Evolutionary conservation across 2,888 invertebrate genomes (phyloP).

Genomic region (Polylopha cassiicola): DNA sequence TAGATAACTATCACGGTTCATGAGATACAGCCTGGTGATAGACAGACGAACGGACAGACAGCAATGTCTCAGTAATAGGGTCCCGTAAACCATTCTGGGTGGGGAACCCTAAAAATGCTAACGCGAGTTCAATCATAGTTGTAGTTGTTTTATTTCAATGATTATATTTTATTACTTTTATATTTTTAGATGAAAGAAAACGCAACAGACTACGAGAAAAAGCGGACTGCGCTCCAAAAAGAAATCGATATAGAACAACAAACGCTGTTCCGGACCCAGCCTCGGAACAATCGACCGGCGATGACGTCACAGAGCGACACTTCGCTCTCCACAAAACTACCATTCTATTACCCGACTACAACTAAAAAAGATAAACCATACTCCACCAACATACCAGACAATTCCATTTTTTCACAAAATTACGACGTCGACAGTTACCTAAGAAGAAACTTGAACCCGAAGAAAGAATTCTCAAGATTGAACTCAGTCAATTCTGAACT

Average conservation of each 20-base stretch:
- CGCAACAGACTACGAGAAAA: conserved; percentile 63
- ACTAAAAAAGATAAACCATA: conserved; percentile 43
- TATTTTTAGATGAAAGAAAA: conserved; percentile 68
- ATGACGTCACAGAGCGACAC: conserved; percentile 42
- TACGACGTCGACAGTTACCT: conserved; percentile 65
- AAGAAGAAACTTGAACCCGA: conserved; percentile 56
- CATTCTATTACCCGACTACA: conserved; percentile 53
- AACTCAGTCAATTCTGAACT: conserved; percentile 20
- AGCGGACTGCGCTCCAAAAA: conserved; percentile 65
- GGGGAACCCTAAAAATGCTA: too few species aligned
- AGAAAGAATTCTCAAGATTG: conserved; percentile 35
- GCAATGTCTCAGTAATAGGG: too few species aligned
- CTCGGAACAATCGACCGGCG: conserved; percentile 22
- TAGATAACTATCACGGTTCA: too few species aligned
- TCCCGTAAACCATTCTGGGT: too few species aligned
- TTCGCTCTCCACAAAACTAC: conserved; percentile 49
- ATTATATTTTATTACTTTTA: too few species aligned
- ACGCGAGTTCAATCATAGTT: too few species aligned
- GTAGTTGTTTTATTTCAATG: too few species aligned
- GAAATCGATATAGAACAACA: conserved; percentile 62
- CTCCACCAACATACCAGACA: conserved; percentile 68
- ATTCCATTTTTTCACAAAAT: conserved; percentile 55
- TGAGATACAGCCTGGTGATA: too few species aligned
- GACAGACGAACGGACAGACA: too few species aligned
- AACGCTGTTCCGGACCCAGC: conserved; percentile 34